Percentiles rank a stretch among this genome's conserved stretches.
Conservation (phyloP, 2,113 vertebrate genomes). For the Clupea harengus region DNA sequence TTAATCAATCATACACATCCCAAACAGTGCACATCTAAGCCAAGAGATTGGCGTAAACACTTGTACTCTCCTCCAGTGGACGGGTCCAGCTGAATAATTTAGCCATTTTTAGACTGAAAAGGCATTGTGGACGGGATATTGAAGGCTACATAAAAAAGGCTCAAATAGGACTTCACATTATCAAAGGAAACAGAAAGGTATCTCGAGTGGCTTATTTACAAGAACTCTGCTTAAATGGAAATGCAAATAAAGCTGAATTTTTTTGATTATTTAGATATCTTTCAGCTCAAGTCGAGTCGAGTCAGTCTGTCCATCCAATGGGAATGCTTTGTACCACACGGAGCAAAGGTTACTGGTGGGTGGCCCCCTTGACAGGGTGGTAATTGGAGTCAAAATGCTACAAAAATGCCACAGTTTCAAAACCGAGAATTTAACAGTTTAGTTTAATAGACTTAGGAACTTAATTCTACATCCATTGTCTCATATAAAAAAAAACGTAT, state of each 20-base stretch:
- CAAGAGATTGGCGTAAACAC: constrained; percentile 4
- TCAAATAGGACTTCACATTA: neutral
- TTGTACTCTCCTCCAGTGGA: neutral
- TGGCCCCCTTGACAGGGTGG: neutral
- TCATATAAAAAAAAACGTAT: neutral
- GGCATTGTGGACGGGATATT: neutral
- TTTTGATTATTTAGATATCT: neutral
- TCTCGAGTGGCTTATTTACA: neutral
- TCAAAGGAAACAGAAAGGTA: neutral
- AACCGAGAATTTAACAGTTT: neutral
- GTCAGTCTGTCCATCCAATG: neutral
- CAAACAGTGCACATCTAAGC: constrained; percentile 6
- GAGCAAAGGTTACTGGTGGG: neutral
- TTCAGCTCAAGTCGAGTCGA: neutral
- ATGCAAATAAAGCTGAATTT: neutral
- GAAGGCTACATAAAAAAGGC: neutral
- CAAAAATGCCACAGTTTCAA: neutral
- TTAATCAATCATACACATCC: constrained; percentile 22
- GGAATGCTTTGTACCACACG: neutral
- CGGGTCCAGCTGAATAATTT: neutral
- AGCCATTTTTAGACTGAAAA: neutral
- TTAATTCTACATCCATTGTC: neutral
- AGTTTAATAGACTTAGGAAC: neutral
- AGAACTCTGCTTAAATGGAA: neutral
- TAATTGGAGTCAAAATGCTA: neutral